Evolutionary conservation across 2,888 invertebrate species (phyloP).

Genomic region (Coronaproctus castanopsis): DNA sequence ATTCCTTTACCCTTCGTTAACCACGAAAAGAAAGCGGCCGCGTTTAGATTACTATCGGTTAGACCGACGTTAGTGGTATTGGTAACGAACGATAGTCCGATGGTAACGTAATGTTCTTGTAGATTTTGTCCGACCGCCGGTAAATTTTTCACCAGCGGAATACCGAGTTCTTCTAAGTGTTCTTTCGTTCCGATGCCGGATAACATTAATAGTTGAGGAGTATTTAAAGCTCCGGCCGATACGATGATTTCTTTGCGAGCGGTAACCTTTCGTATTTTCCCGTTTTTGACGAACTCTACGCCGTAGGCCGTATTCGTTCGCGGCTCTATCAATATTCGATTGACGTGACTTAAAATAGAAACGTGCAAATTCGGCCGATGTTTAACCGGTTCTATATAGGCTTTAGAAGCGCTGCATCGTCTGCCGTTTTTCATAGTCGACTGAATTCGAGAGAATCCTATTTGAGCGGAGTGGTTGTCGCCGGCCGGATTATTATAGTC

Average conservation of each 20-base stretch:
- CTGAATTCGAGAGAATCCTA: constrained; percentile 19
- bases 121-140: constrained; percentile 41
- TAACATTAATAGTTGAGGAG: constrained; percentile 48
- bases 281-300: constrained; percentile 28
- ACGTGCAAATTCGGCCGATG: constrained; percentile 24
- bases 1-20: constrained; percentile 23
- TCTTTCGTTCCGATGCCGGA: constrained; percentile 43
- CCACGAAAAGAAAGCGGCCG: constrained; percentile 16
- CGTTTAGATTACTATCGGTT: constrained; percentile 12
- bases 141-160: constrained; percentile 38
- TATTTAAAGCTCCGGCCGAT: constrained; percentile 56
- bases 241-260: constrained; percentile 39
- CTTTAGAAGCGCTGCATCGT: constrained; percentile 31
- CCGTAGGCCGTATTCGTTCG: constrained; percentile 27
- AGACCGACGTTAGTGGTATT: constrained; percentile 25
- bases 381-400: constrained; percentile 33
- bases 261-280: constrained; percentile 23
- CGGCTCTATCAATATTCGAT: constrained; percentile 25
- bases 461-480: too few relatives aligned
- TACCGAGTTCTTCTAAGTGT: constrained; percentile 35
- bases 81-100: constrained; percentile 34
- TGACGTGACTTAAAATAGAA: constrained; percentile 22
- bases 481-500: constrained; percentile 29
- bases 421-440: constrained; percentile 13
- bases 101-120: constrained; percentile 44